Evolutionary conservation across 2,888 invertebrate species (phyloP).

Genomic region (Sympetrum striolatum): DNA sequence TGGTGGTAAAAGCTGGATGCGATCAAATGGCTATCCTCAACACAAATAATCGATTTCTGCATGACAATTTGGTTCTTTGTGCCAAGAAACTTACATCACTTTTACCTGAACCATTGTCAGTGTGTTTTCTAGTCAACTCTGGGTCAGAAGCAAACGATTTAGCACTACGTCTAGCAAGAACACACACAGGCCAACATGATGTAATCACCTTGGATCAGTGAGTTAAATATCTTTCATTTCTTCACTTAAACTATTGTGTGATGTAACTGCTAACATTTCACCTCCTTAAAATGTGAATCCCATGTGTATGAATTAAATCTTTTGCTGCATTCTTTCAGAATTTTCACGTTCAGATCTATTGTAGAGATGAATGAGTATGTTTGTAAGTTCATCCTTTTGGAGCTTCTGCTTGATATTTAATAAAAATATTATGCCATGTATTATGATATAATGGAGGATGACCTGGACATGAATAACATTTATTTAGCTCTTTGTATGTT

Average conservation of each 20-base stretch:
- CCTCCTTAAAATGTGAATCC: background rate
- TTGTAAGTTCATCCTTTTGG: background rate
- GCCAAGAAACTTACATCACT: conserved; percentile 83
- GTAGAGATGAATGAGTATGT: too few relatives aligned
- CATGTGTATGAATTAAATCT: background rate
- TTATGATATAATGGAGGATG: background rate
- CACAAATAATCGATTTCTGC: conserved; percentile 95
- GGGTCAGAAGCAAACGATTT: conserved; percentile 99
- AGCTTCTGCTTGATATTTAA: background rate
- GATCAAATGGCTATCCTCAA: conserved; percentile 90
- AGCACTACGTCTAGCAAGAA: conserved; percentile 87
- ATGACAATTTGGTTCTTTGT: conserved; percentile 92
- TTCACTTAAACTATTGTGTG: too few relatives aligned
- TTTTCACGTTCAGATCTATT: background rate
- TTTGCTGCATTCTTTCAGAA: too few relatives aligned
- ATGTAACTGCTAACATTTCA: too few relatives aligned
- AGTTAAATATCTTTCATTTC: conserved; percentile 61
- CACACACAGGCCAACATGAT: conserved; percentile 88
- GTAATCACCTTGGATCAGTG: conserved; percentile 96
- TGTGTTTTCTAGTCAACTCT: conserved; percentile 97
- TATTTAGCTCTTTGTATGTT: too few relatives aligned
- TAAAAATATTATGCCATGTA: background rate
- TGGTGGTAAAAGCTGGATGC: conserved; percentile 88
- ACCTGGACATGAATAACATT: background rate
- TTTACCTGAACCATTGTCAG: conserved; percentile 84